Evolutionary conservation across 2,888 invertebrate species (phyloP).

Genomic region (Cosmia trapezina): DNA sequence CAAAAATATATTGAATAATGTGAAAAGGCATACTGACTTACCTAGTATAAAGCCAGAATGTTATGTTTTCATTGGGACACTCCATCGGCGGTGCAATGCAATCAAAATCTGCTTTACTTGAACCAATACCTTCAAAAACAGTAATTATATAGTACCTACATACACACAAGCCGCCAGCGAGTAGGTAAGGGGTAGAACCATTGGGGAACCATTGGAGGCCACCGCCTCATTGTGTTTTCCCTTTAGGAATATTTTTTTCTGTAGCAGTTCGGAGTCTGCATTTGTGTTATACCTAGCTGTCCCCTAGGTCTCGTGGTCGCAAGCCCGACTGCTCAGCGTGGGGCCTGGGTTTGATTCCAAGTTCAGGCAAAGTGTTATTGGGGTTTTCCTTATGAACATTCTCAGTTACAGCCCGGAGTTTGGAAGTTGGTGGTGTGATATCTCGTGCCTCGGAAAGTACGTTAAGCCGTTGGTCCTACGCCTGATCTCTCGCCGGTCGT

Average conservation of each 20-base stretch:
- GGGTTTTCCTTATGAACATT: background rate
- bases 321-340: background rate
- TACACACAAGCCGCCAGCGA: background rate
- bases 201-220: no score
- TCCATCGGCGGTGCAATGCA: conserved; percentile 82
- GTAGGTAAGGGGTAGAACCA: background rate
- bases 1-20: background rate
- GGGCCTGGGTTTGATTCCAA: background rate
- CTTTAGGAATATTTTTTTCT: background rate
- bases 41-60: conserved; percentile 92
- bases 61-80: conserved; percentile 91
- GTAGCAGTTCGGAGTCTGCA: background rate
- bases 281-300: background rate
- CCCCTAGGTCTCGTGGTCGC: background rate
- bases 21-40: conserved; percentile 69
- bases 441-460: background rate
- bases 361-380: background rate
- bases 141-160: conserved; percentile 13
- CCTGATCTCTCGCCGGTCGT: background rate
- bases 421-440: background rate
- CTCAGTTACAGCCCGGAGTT: background rate
- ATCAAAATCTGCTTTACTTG: conserved; percentile 12
- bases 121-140: conserved; percentile 50
- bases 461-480: background rate
- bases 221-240: background rate